Percentiles rank a stretch among this genome's conserved stretches.
These are phyloP conservation scores for Drosophila triauraria DNA, from an alignment of 1,140 invertebrate genomes.

Conservation along the genomic window DNA sequence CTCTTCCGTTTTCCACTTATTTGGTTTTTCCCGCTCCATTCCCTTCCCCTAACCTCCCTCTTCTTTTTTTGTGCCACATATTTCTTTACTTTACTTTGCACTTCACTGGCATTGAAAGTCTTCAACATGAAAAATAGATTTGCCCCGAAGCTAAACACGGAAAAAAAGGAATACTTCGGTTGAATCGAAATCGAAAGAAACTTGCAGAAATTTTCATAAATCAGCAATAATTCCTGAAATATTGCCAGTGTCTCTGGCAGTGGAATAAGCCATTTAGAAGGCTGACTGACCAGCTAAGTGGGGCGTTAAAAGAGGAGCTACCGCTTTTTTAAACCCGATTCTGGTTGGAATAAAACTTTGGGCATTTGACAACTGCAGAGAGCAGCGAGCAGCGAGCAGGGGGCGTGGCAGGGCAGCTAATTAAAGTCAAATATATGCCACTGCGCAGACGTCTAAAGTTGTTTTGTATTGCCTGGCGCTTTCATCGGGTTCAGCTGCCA, in stretches of 20 bases:
- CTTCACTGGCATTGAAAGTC: conserved; percentile 65
- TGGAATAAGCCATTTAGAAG: conserved; percentile 62
- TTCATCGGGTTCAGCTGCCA: conserved; percentile 50
- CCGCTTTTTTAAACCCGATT: conserved; percentile 10
- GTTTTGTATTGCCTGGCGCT: conserved; percentile 68
- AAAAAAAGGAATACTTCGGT: conserved; percentile 15
- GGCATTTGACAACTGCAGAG: conserved; percentile 60
- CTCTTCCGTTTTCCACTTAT: conserved; percentile 67
- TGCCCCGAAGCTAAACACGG: conserved; percentile 45
- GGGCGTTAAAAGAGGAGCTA: conserved; percentile 26
- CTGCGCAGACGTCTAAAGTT: conserved; percentile 73
- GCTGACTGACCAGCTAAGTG: conserved; percentile 40
- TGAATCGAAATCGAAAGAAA: conserved; percentile 32
- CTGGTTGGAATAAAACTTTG: conserved; percentile 35
- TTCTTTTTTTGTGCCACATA: conserved; percentile 50
- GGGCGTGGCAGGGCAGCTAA: conserved; percentile 61
- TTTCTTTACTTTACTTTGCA: conserved; percentile 57
- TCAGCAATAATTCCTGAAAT: conserved; percentile 69
- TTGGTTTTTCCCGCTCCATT: conserved; percentile 39
- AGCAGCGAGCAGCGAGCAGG: conserved; percentile 1
- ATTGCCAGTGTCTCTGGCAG: conserved; percentile 71
- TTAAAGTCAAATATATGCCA: conserved; percentile 76
- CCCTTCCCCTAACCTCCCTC: neutral
- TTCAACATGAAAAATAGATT: conserved; percentile 80
- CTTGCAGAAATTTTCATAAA: conserved; percentile 74